Percentiles rank a stretch among this genome's conserved stretches.
Evolutionary conservation across 2,797 vertebrate species (phyloP).

Genomic region (Manis pentadactyla): DNA sequence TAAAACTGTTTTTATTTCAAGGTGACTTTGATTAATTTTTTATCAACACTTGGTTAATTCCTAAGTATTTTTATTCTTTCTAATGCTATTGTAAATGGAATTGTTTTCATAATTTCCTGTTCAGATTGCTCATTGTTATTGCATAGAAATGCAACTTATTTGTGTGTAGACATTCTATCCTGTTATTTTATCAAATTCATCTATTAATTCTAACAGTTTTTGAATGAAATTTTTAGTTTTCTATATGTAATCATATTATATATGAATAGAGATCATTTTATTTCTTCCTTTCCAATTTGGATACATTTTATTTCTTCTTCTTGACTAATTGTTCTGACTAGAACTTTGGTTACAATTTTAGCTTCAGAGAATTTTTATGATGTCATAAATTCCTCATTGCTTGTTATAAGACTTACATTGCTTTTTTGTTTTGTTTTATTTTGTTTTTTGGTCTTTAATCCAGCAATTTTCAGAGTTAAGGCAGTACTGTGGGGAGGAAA

Average conservation of each 20-base stretch:
- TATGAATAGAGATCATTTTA: neutral
- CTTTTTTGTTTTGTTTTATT: neutral
- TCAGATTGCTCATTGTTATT: neutral
- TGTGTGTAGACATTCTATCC: neutral
- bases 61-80: neutral
- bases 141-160: neutral
- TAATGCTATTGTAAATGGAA: neutral
- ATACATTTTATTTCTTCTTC: neutral
- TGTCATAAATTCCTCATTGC: constrained; percentile 19
- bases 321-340: neutral
- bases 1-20: too few species aligned
- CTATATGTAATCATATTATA: neutral
- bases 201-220: neutral
- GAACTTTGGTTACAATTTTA: neutral
- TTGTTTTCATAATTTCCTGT: neutral
- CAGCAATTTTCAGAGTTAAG: neutral
- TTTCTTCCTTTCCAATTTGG: neutral
- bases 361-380: neutral
- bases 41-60: neutral
- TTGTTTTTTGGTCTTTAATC: neutral
- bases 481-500: neutral
- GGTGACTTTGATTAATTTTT: too few species aligned
- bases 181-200: neutral
- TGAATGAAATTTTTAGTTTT: neutral
- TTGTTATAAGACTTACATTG: neutral